These are phyloP conservation scores for Julus scandinavius DNA, from an alignment of 2,888 invertebrate genomes.

Conservation along the genomic window DNA sequence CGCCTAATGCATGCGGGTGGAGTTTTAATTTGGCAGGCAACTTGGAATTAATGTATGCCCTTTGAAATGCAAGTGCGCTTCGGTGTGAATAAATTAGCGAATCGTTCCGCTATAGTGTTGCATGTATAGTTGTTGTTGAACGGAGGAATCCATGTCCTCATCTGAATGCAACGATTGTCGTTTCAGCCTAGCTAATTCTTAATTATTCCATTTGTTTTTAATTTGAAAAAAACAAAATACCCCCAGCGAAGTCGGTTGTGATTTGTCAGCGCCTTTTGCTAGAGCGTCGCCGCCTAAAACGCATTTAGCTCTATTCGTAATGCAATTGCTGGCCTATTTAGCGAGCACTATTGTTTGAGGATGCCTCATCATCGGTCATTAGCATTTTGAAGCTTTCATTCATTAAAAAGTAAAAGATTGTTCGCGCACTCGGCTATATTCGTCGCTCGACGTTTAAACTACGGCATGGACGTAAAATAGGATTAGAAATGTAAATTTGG, in stretches of 20 bases:
- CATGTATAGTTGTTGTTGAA: not conserved
- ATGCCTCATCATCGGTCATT: constrained; percentile 13
- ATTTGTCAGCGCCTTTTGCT: constrained; percentile 28
- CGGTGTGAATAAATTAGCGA: constrained; percentile 15
- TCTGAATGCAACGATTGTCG: constrained; percentile 37
- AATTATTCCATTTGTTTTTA: constrained; percentile 44
- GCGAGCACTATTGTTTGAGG: not conserved
- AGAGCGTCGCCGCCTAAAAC: not conserved
- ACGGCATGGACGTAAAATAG: not conserved
- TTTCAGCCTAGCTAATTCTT: not conserved
- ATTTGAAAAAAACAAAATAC: not conserved
- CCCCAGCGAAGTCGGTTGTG: constrained; percentile 11
- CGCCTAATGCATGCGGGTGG: not conserved
- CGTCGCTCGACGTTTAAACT: not conserved
- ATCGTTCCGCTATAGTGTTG: not conserved
- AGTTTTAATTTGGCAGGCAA: not conserved
- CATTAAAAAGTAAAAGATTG: constrained; percentile 33
- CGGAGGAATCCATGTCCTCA: not conserved
- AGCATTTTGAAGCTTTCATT: not conserved
- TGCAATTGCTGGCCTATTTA: not conserved
- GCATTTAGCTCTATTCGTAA: not conserved
- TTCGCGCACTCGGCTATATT: not conserved
- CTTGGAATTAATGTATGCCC: constrained; percentile 24
- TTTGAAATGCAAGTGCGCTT: not conserved
- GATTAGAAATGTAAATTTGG: constrained; percentile 47